These are phyloP conservation scores for Lonchura striata DNA, from an alignment of 2,113 vertebrate species.

Conservation along the genomic window DNA sequence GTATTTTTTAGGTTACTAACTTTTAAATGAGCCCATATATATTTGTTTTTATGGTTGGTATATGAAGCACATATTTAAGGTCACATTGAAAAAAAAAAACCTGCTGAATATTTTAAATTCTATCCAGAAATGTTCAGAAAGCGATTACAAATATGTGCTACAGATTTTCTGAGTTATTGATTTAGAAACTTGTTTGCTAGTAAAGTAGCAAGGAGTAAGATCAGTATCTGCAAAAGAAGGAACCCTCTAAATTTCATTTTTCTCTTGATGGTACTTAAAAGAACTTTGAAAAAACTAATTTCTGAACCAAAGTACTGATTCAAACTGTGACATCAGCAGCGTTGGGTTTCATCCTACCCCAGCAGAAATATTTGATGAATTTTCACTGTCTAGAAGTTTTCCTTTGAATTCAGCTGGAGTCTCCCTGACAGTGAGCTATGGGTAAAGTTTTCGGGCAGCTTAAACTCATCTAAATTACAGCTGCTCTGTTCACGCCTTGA, in stretches of 20 bases:
- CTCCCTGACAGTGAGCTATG: background rate
- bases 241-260: background rate
- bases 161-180: background rate
- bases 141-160: background rate
- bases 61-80: background rate
- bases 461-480: background rate
- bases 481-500: background rate
- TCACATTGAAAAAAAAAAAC: background rate
- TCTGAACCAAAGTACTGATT: background rate
- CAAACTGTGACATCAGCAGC: background rate
- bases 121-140: background rate
- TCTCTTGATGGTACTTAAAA: background rate
- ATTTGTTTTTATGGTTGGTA: background rate
- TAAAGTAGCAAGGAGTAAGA: background rate
- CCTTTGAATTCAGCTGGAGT: background rate
- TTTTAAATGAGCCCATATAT: background rate
- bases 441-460: background rate
- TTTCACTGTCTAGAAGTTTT: background rate
- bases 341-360: background rate
- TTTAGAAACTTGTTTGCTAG: background rate
- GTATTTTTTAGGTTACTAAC: background rate
- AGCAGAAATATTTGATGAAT: background rate
- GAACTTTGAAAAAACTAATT: background rate
- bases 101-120: background rate
- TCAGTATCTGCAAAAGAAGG: background rate